Base-by-base conservation (phyloP, 2,113 vertebrate genomes). In the Podarcis raffonei region DNA sequence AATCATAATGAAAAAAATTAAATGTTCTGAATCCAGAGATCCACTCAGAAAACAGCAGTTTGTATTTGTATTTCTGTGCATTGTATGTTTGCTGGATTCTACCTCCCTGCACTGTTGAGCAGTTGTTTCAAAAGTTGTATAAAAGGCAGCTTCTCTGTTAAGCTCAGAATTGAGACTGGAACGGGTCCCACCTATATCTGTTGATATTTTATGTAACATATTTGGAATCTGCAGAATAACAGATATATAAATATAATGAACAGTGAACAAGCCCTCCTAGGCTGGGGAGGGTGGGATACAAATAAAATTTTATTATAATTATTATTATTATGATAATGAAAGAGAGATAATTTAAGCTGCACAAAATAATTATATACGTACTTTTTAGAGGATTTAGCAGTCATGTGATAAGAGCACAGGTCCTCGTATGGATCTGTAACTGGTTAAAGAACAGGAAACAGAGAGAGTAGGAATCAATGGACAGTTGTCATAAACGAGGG, bases 311-410 rank as follows among this genome's bases (percentile, higher is more conserved):
- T 48, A 48, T 48, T 48, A 48, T 48, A 2, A 11, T 48, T 48
- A 11, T 48, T 11, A 48, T 48, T 8, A 48, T 48, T 9, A 48
- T 84, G 32, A 39, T 53, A 32, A 80, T 42, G 59, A 27, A 89
- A 94, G 88, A 95, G 88, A 89, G 89, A 93, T 94, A 95, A 84
- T 69, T 94, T 93, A 84, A 95, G 87, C 93, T 3, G 30, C 15
- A 81, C 30, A 74, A 88, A 95, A 62, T 62, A 62, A 62, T 62
- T 62, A 20, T 20, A 20, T 20, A 62, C 5, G 8, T 15, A 20
- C 59, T 62, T 62, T 53, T 62, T 62, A 62, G 18, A 62, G 59
- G 59, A 62, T 20, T 62, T 18, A 20, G 18, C 16, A 62, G 18
- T 62, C 59, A 62, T 62, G 59, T 15, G 59, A 62, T 20, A 62